phyloP scores from a whole-genome alignment of 1,140 invertebrate species.

The Brachionus asplanchnoidis region DNA sequence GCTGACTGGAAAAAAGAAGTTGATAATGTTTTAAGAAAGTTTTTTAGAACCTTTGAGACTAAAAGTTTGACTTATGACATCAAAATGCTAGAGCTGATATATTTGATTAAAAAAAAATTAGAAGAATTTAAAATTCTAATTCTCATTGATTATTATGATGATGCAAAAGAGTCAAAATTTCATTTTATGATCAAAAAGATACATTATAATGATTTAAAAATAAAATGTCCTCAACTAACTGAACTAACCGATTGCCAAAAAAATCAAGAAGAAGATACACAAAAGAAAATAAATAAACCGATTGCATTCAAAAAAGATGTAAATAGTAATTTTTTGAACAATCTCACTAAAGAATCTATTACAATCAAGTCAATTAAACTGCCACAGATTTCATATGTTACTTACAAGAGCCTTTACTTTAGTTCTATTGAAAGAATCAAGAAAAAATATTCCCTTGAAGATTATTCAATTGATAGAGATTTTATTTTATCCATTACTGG shows the following conservation, averaged over 20 bases:
- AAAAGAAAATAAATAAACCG: neutral
- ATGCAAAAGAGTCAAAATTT: neutral
- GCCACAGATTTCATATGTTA: neutral
- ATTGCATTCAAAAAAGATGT: neutral
- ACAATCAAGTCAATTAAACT: neutral
- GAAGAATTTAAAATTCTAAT: neutral
- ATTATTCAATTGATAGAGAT: neutral
- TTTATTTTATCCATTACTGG: neutral
- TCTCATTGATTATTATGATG: slow-evolving; percentile 12
- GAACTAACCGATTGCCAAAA: neutral
- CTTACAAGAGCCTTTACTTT: neutral
- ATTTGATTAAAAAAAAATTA: neutral
- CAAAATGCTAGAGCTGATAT: neutral
- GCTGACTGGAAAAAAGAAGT: neutral
- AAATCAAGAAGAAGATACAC: neutral
- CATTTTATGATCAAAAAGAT: neutral
- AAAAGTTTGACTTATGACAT: neutral
- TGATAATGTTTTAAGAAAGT: neutral
- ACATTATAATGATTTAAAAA: neutral
- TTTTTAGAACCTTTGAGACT: neutral
- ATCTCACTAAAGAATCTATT: neutral
- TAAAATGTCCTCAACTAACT: neutral
- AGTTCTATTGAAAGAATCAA: neutral
- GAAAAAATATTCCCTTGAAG: neutral
- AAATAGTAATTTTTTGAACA: neutral